Evolutionary conservation across 2,888 invertebrate species (phyloP).

Genomic region (Rotaria socialis): DNA sequence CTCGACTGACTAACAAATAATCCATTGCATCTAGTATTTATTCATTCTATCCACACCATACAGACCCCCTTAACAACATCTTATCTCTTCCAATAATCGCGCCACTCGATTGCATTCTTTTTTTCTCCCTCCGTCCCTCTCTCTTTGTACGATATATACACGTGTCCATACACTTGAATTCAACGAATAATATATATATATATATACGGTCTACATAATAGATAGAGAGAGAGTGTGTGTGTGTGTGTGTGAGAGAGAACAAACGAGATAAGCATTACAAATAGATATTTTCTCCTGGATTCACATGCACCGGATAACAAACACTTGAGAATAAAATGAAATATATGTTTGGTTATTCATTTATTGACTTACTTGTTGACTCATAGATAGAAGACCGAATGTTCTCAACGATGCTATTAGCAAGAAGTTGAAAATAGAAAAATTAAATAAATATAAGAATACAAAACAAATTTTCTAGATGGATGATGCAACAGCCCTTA

Average conservation of each 20-base stretch:
- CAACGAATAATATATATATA: neutral
- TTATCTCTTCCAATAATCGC: slow-evolving; percentile 19
- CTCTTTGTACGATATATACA: neutral
- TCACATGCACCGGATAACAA: neutral
- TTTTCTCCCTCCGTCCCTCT: neutral
- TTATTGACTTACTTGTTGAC: neutral
- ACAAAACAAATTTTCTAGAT: neutral
- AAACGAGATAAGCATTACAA: neutral
- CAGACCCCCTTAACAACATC: neutral
- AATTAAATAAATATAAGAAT: neutral
- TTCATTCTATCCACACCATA: neutral
- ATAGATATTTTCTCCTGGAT: neutral
- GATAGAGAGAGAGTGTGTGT: neutral
- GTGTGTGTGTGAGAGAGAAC: neutral
- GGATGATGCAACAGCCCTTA: neutral
- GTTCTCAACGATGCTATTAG: neutral
- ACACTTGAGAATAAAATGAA: neutral
- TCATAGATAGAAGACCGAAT: neutral
- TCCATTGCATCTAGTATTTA: neutral
- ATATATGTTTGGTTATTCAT: neutral
- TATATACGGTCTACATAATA: neutral
- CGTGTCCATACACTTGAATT: neutral
- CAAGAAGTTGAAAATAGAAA: neutral
- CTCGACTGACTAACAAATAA: neutral
- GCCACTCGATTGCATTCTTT: neutral